Conservation (phyloP, 2,113 vertebrate genomes). For the Xenopus borealis region DNA sequence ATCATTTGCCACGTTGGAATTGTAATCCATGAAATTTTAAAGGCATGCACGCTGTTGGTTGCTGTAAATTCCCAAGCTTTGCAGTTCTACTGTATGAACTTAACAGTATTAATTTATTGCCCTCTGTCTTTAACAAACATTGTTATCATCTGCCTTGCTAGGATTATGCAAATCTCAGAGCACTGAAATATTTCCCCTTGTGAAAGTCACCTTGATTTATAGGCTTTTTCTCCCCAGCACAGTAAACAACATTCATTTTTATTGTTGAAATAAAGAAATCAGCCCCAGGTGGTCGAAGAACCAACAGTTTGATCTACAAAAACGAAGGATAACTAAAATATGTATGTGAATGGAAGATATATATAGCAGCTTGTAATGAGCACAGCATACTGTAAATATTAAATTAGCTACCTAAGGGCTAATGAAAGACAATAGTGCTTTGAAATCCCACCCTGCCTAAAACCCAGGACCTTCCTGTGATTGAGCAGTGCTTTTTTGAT, state of each 20-base stretch:
- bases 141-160: slow-evolving; percentile 72
- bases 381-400: no score
- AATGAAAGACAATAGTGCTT: no score
- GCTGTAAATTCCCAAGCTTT: slow-evolving; percentile 67
- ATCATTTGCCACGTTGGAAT: slow-evolving; percentile 49
- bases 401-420: no score
- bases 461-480: no score
- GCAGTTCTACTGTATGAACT: slow-evolving; percentile 66
- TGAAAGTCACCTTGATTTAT: slow-evolving; percentile 76
- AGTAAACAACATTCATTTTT: slow-evolving; percentile 29
- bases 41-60: slow-evolving; percentile 47
- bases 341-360: no score
- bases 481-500: no score
- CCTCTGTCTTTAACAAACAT: slow-evolving; percentile 77
- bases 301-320: no score
- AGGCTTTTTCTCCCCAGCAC: slow-evolving; percentile 51
- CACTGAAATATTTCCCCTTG: slow-evolving; percentile 61
- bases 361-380: no score
- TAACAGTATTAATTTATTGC: slow-evolving; percentile 74
- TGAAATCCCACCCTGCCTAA: no score
- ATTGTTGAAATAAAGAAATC: slow-evolving; percentile 28
- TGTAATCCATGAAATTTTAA: slow-evolving; percentile 65
- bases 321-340: no score
- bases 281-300: not conserved
- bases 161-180: slow-evolving; percentile 72